These are phyloP conservation scores for Hipposideros larvatus DNA, from an alignment of 2,797 vertebrate species.

Conservation along the genomic window DNA sequence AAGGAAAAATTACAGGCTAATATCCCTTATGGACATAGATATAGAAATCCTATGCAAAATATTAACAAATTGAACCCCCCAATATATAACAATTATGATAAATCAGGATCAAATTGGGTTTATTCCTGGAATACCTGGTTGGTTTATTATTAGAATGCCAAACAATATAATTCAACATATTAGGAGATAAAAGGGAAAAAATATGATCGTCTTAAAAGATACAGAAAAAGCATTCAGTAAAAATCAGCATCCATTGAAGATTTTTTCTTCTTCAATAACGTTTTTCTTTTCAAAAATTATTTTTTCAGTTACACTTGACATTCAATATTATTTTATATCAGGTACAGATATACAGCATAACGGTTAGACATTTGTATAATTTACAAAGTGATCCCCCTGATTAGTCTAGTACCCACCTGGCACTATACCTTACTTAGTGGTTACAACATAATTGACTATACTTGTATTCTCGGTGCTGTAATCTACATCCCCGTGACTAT, in stretches of 20 bases:
- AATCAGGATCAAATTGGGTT: neutral
- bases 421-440: too few species aligned
- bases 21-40: neutral
- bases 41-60: neutral
- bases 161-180: neutral
- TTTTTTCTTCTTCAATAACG: neutral
- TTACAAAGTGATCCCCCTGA: too few species aligned
- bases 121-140: neutral
- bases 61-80: neutral
- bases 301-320: too few species aligned
- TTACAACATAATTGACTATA: too few species aligned
- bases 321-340: too few species aligned
- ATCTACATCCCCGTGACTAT: too few species aligned
- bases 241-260: conserved; percentile 14
- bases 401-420: too few species aligned
- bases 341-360: too few species aligned
- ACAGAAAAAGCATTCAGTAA: neutral
- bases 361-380: too few species aligned
- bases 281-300: too few species aligned
- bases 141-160: conserved; percentile 32
- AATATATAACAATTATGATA: neutral
- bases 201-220: neutral
- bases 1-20: neutral
- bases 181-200: neutral
- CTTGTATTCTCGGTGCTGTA: too few species aligned